These are phyloP conservation scores for Actias luna DNA, from an alignment of 2,888 invertebrate genomes.

Conservation along the genomic window DNA sequence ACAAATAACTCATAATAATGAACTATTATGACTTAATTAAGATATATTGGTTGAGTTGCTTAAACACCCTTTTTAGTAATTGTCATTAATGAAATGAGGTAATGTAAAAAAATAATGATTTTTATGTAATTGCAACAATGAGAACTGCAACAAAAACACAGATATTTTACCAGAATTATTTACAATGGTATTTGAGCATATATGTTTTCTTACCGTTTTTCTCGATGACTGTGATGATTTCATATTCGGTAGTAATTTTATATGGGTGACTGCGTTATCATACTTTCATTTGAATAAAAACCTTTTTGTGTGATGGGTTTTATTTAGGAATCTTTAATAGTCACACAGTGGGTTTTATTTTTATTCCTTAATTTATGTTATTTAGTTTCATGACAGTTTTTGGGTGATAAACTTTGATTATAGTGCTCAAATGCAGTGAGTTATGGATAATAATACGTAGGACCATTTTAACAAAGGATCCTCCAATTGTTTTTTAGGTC, in stretches of 20 bases:
- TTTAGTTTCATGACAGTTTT: too few species aligned
- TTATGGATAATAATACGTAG: too few species aligned
- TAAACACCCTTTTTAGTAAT: slow-evolving; percentile 1
- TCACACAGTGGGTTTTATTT: too few species aligned
- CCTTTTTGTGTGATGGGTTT: too few species aligned
- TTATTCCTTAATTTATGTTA: too few species aligned
- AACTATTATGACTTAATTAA: neutral
- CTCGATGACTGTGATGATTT: neutral
- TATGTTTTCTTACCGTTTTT: neutral
- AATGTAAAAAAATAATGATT: neutral
- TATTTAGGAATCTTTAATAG: too few species aligned
- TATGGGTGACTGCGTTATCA: neutral
- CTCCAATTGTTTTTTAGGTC: too few species aligned
- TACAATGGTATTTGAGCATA: neutral
- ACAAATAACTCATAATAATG: neutral
- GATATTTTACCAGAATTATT: neutral
- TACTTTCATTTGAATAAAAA: neutral
- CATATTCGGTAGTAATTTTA: neutral
- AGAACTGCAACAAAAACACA: neutral
- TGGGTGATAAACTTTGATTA: too few species aligned
- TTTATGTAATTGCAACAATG: neutral
- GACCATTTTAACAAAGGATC: too few species aligned
- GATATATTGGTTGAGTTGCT: neutral
- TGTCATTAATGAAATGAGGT: neutral
- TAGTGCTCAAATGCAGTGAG: too few species aligned